Conservation (phyloP, 2,113 vertebrate species). For the Gadus chalcogrammus region DNA sequence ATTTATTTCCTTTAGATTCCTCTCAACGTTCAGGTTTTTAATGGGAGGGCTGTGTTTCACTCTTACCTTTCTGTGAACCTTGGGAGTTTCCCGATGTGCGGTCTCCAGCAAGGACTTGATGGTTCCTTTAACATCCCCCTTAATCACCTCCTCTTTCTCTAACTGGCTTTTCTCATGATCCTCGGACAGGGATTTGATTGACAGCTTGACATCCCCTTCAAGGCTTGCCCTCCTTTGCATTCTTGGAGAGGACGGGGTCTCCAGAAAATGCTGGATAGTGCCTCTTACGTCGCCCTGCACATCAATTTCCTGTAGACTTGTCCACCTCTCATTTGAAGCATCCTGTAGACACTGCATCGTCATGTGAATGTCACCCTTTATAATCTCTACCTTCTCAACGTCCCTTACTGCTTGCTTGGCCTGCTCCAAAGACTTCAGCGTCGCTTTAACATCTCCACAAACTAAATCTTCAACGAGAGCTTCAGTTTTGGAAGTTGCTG, state of each 20-base stretch:
- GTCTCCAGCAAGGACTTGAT: conserved; percentile 76
- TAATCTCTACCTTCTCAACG: conserved; percentile 71
- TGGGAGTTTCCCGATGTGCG: conserved; percentile 69
- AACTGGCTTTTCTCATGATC: conserved; percentile 61
- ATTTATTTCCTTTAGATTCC: conserved; percentile 63
- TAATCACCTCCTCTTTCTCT: conserved; percentile 71
- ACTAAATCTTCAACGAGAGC: conserved; percentile 77
- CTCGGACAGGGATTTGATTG: conserved; percentile 69
- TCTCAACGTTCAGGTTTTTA: conserved; percentile 63
- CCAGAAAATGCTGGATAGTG: conserved; percentile 72
- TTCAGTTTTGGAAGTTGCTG: conserved; percentile 71
- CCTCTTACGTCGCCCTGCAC: conserved; percentile 70
- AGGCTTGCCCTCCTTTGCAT: conserved; percentile 58
- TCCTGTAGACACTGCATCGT: conserved; percentile 64
- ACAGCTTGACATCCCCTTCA: conserved; percentile 66
- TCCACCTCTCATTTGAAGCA: conserved; percentile 67
- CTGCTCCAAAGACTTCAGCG: conserved; percentile 78
- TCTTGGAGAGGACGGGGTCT: conserved; percentile 63
- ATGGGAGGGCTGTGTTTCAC: conserved; percentile 59
- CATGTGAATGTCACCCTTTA: conserved; percentile 67
- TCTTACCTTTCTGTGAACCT: conserved; percentile 70
- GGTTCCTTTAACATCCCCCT: conserved; percentile 72
- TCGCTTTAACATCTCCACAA: conserved; percentile 78
- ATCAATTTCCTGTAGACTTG: conserved; percentile 60
- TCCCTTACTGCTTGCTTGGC: conserved; percentile 70